Percentiles rank a stretch among this genome's conserved stretches.
Evolutionary conservation across 2,888 invertebrate species (phyloP).

Genomic region (Chrysolina oricalcia): DNA sequence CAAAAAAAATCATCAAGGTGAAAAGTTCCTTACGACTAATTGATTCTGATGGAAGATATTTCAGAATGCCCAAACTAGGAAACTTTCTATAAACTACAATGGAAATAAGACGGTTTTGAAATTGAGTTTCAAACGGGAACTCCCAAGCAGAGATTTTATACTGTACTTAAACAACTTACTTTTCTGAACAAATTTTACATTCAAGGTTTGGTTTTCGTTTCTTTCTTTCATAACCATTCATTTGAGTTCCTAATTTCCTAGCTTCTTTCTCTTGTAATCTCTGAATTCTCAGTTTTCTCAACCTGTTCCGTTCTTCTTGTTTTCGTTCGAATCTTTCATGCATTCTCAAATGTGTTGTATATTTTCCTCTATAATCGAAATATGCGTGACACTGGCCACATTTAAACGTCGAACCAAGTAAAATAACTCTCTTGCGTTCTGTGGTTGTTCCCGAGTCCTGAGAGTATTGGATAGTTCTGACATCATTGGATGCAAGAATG

Average conservation of each 20-base stretch:
- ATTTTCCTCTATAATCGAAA: not conserved
- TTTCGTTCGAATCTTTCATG: not conserved
- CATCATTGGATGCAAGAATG: not conserved
- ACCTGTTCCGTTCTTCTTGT: not conserved
- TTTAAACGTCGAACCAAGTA: constrained; percentile 5
- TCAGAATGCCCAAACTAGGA: too few species aligned
- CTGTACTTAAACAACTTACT: not conserved
- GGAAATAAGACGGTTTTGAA: too few species aligned
- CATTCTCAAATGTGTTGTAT: not conserved
- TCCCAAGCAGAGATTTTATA: too few species aligned
- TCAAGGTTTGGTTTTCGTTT: not conserved
- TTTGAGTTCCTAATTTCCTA: not conserved
- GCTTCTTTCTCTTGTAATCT: too few species aligned
- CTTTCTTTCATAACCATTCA: not conserved
- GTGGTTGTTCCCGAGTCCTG: not conserved
- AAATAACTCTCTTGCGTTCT: not conserved
- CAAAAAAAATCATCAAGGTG: not conserved
- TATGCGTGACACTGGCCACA: not conserved
- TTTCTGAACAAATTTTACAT: constrained; percentile 1
- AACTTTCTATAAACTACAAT: too few species aligned
- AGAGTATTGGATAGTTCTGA: not conserved
- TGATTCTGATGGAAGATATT: not conserved
- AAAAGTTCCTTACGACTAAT: not conserved
- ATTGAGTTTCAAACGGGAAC: too few species aligned
- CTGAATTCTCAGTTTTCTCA: not conserved